Evolutionary conservation across 2,888 invertebrate species (phyloP), one percentile per base, ranked within the genome.

Genomic region (Synergus itoensis): DNA sequence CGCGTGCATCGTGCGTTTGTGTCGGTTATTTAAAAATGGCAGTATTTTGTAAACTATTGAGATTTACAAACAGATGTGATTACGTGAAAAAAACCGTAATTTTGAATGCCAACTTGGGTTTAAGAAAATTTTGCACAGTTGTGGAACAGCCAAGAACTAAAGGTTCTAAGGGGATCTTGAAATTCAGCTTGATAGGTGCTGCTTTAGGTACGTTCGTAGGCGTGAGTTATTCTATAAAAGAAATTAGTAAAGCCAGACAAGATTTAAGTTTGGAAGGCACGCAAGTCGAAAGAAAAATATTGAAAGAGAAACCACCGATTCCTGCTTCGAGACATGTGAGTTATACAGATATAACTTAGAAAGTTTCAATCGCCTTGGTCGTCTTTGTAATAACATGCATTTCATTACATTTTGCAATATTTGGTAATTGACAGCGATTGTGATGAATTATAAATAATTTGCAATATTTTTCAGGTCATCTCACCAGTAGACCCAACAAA

Each of bases 401-500:
- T 63, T 21, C 5, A 14, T 21, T 41, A 40, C 65, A 45, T 14
- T 60, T 36, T 69, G 12, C 21, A 16, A 9, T 28, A 43, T 69
- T 75, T 41, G 12, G 36, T n/a, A 69, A n/a, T 40, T 65, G 60
- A 18, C 45, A 43, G 21, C 28, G 1, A 63, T 21, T 75, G 28
- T 5, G 7, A 1, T 73, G 40, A 62, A 18, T 78, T 69, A 73
- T 28, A n/a, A 76, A 21, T 3, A 36, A 67, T 14, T 28, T 28
- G 36, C 7, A 76, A 67, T 84, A 83, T 84, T 78, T 94, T 94
- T 79, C 88, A 97, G 95, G 93, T 96, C 77, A 86, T 94, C 14
- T 95, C 94, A 89, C 94, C 95, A 0, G 92, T 93, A 4, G 97
- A 97, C 89, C 92, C 90, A 0, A 94, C 94, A 65, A 95, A 96